Percentiles rank a stretch among this genome's conserved stretches.
phyloP scores from a whole-genome alignment of 2,888 invertebrate species.

The Meghimatium bilineatum region DNA sequence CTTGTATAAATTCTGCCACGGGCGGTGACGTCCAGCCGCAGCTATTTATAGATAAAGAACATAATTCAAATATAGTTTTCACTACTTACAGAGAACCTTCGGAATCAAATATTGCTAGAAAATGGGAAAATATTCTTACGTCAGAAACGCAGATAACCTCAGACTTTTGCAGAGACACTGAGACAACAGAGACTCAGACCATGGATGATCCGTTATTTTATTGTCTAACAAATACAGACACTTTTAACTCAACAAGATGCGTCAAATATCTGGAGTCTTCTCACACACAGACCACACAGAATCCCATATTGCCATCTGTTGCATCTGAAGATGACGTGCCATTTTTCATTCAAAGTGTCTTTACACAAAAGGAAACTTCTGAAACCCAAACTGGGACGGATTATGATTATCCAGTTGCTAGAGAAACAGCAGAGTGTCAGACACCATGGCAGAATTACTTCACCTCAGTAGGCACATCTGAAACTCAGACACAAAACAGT shows the following conservation, averaged over 20 bases:
- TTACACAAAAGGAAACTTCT: conserved; percentile 10
- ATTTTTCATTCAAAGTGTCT: neutral
- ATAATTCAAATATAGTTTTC: neutral
- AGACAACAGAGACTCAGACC: conserved; percentile 39
- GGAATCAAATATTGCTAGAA: neutral
- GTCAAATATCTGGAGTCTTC: conserved; percentile 26
- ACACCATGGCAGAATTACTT: conserved; percentile 34
- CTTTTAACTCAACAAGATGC: neutral
- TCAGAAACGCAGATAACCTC: neutral
- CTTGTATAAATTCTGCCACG: neutral
- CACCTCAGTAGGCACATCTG: conserved; percentile 6
- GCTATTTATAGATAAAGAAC: conserved; percentile 1
- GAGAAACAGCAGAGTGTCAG: conserved; percentile 27
- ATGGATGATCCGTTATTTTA: conserved; percentile 36
- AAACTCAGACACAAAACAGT: neutral
- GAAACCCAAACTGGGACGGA: conserved; percentile 24
- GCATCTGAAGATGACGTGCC: neutral
- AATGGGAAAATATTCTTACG: neutral
- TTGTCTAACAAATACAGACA: neutral
- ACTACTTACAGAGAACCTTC: neutral
- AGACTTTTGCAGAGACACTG: conserved; percentile 22
- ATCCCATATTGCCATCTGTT: conserved; percentile 22
- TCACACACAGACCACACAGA: conserved; percentile 31
- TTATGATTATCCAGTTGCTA: neutral
- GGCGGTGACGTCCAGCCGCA: neutral